Evolutionary conservation across 2,888 invertebrate genomes (phyloP), one percentile per base, ranked within the genome.

Genomic region (Leptinotarsa tumamoca): DNA sequence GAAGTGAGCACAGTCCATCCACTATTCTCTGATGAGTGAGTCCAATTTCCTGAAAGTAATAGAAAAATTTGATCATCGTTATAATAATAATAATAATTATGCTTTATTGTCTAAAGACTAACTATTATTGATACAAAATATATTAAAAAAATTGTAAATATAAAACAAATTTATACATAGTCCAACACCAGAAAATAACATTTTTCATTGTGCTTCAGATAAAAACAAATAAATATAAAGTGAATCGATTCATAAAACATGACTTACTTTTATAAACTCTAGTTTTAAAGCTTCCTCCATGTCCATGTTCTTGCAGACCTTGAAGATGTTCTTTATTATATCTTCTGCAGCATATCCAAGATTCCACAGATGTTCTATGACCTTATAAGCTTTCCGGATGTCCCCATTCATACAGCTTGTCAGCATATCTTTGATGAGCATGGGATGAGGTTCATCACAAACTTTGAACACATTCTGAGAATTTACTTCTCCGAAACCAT

Each of bases 371-470:
- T 97, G 95, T 3, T 94, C 92, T 86, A 99, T 92, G 68, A 92
- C 91, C 86, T 94, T 95, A 86, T 95, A 97, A 0, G 98, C 96
- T 82, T 94, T 94, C 77, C 95, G 94, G 76, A 98, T 93, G 84
- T 98, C 94, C 61, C 94, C 94, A 72, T 92, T 90, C 0, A 92
- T 89, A 88, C 99, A 99, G 82, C 93, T 91, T 79, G 94, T 92
- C 68, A 99, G 89, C 98, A 99, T 98, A 84, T 94, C 93, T 87
- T 95, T 95, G 68, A 99, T 94, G 3, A 98, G 89, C 87, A 98
- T 91, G 0, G 99, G 99, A 90, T 99, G 99, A 0, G 99, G 99
- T 89, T 99, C 99, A 88, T 99, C 99, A 87, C 99, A 99, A 14
- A 99, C 98, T 91, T 98, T 98, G 87, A 98, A 99, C 23, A 99